phyloP scores from a whole-genome alignment of 2,888 invertebrate species.

The Temnothorax rugatulus region DNA sequence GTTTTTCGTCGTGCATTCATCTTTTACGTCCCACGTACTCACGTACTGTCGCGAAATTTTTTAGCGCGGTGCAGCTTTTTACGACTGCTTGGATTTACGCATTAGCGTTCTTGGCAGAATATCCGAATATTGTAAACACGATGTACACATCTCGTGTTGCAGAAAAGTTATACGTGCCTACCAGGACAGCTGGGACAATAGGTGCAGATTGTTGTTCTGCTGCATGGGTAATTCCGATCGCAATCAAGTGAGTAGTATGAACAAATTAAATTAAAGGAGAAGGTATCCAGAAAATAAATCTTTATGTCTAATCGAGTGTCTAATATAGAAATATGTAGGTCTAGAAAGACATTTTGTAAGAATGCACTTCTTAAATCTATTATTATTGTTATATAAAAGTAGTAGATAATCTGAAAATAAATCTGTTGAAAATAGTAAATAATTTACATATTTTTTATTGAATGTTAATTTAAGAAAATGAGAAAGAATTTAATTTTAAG shows the following conservation, averaged over 20 bases:
- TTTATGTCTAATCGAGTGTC: background rate
- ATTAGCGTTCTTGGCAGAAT: background rate
- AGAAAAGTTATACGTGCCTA: constrained; percentile 95
- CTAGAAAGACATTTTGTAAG: background rate
- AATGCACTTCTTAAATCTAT: background rate
- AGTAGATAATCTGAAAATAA: background rate
- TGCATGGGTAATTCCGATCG: constrained; percentile 93
- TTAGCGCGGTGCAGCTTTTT: background rate
- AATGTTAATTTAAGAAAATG: background rate
- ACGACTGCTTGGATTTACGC: background rate
- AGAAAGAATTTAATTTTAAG: background rate
- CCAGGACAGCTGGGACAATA: constrained; percentile 95
- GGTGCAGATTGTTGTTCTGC: constrained; percentile 93
- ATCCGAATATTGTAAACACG: background rate
- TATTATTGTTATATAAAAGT: background rate
- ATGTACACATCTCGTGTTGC: constrained; percentile 78
- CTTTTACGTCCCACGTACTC: background rate
- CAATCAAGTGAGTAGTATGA: constrained; percentile 87
- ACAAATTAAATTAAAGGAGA: too few relatives aligned
- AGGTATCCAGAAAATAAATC: background rate
- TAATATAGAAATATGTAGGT: background rate
- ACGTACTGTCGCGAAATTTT: background rate
- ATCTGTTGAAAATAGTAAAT: background rate
- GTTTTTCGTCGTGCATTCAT: too few relatives aligned
- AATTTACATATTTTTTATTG: background rate